Base-by-base conservation (phyloP, 1,140 invertebrate species). In the Drosophila arizonae region DNA sequence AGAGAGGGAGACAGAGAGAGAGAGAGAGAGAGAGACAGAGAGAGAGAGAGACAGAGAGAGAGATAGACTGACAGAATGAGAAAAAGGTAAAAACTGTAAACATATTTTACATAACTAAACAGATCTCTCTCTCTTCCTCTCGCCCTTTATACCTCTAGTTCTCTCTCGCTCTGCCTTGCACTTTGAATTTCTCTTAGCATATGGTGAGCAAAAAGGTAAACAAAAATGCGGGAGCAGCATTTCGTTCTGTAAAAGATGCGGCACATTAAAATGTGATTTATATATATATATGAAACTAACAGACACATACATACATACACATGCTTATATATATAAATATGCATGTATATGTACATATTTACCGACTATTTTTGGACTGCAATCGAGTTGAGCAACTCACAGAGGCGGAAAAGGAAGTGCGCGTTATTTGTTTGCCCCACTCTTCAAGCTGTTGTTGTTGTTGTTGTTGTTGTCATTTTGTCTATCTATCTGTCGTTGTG, bases 241-340 rank as follows among this genome's bases (percentile, higher is more conserved):
- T 58, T 45, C 15, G 13, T 68, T 41, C 41, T 52, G 6, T 55
- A 51, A 75, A 77, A 77, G 75, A 74, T 77, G 77, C 57, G 75
- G 70, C 71, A 77, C 77, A 79, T 79, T 79, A 74, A 79, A 79
- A 74, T 77, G 77, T 77, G 77, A 79, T 79, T 79, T 79, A 77
- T 79, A 62, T 46, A 17, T 45, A 17, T 15, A 13, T 45, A 36
- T 36, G 33, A 36, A 36, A 36, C 21, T 24, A 24, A 24, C 21
- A 24, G 9, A 36, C 6, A 9, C 33, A 36, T 1, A 36, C 33
- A 36, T 3, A 9, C 33, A 30, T 17, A 17, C 17, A 17, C 17
- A 17, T 17, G 28, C 28, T 1, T 28, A 28, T 28, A 4, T 4
- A 39, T 10, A 39, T 13, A 39, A 11, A 39, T 11, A 39, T 39